A percentile compares a stretch with the other conserved stretches of the same genome.
phyloP scores from a whole-genome alignment of 2,113 vertebrate species.

The Vulpes lagopus region DNA sequence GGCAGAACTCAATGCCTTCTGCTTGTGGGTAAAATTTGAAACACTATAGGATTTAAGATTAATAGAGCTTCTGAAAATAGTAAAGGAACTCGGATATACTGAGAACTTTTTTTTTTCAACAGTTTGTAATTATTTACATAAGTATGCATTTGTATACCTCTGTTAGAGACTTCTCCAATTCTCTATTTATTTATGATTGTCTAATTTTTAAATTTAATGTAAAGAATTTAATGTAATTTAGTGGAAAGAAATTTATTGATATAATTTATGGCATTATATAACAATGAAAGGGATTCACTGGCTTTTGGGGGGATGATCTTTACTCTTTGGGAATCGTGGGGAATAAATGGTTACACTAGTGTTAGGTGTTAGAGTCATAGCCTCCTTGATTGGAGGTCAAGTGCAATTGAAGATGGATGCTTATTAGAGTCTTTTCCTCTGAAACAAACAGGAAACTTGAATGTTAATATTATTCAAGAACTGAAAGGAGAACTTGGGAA shows the following conservation, averaged over 20 bases:
- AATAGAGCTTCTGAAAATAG: neutral
- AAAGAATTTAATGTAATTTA: too few relatives aligned
- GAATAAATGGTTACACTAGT: neutral
- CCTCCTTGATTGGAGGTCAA: neutral
- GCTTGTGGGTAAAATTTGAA: neutral
- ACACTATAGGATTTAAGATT: neutral
- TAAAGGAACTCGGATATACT: neutral
- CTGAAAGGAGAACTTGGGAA: neutral
- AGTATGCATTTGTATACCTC: neutral
- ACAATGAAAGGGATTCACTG: neutral
- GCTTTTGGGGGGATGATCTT: neutral
- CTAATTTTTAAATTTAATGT: too few relatives aligned
- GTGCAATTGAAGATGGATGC: neutral
- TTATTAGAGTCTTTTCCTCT: neutral
- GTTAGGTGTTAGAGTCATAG: neutral
- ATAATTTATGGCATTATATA: neutral
- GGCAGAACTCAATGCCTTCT: neutral
- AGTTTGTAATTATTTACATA: neutral
- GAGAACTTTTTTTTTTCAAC: neutral
- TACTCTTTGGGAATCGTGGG: neutral
- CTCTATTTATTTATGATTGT: neutral
- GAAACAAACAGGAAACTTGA: neutral
- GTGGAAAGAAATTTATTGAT: neutral
- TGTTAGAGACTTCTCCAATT: neutral
- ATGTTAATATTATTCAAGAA: neutral